phyloP scores from a whole-genome alignment of 2,113 vertebrate genomes.

The Plestiodon gilberti region DNA sequence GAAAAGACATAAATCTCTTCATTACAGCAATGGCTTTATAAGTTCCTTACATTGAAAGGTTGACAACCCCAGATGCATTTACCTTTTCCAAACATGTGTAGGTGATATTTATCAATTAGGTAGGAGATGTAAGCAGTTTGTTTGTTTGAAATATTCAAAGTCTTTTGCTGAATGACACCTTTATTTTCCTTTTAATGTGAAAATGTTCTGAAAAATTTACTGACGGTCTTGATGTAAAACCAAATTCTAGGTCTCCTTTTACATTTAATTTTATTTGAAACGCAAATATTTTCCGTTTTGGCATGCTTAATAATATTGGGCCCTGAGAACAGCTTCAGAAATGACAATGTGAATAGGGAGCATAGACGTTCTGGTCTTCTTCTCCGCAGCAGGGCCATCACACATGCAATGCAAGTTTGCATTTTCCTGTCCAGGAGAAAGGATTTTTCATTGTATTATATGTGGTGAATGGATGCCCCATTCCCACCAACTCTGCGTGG shows the following conservation, averaged over 20 bases:
- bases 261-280: not conserved
- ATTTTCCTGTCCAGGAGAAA: not conserved
- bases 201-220: not conserved
- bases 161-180: not conserved
- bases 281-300: too few relatives aligned
- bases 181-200: constrained; percentile 31
- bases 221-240: constrained; percentile 23
- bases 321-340: not conserved
- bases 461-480: too few relatives aligned
- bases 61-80: constrained; percentile 31
- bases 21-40: not conserved
- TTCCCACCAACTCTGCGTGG: too few relatives aligned
- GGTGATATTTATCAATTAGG: constrained; percentile 21
- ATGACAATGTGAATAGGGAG: not conserved
- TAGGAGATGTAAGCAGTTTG: not conserved
- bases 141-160: constrained; percentile 46
- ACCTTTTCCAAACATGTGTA: not conserved
- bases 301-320: constrained; percentile 7
- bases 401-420: not conserved
- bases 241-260: constrained; percentile 21
- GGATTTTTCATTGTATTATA: too few relatives aligned
- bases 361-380: too few relatives aligned
- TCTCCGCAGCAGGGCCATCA: not conserved
- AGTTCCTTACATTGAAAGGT: not conserved
- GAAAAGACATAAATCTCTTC: constrained; percentile 30